phyloP scores from a whole-genome alignment of 1,140 invertebrate species.

The Penaeus vannamei region DNA sequence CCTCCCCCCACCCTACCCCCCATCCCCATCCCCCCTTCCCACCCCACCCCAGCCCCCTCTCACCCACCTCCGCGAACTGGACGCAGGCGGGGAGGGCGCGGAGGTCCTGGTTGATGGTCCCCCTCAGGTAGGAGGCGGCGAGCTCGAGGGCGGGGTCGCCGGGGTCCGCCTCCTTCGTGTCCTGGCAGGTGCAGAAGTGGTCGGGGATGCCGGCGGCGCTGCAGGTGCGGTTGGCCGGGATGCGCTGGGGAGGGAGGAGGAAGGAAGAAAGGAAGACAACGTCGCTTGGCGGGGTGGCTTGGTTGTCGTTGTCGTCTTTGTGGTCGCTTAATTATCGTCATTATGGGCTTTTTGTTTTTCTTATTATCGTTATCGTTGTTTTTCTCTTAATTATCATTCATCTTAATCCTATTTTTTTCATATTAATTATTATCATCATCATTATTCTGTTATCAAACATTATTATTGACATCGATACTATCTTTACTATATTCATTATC shows the following conservation, averaged over 20 bases:
- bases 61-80: slow-evolving; percentile 43
- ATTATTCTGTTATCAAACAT: no score
- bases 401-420: no score
- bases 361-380: no score
- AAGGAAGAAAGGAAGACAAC: neutral
- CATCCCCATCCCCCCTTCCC: neutral
- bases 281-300: no score
- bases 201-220: slow-evolving; percentile 43
- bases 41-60: neutral
- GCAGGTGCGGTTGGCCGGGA: slow-evolving; percentile 36
- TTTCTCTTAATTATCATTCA: neutral
- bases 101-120: slow-evolving; percentile 41
- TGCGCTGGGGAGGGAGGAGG: neutral
- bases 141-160: slow-evolving; percentile 32
- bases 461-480: no score
- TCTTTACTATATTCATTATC: no score
- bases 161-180: slow-evolving; percentile 32
- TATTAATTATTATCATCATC: no score
- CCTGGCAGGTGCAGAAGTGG: slow-evolving; percentile 54
- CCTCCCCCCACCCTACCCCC: neutral
- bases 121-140: slow-evolving; percentile 35
- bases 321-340: neutral
- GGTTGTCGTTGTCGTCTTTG: neutral
- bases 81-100: slow-evolving; percentile 25
- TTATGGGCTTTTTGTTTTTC: no score